These are phyloP conservation scores for Lipotes vexillifer DNA, from an alignment of 2,113 vertebrate genomes.

Conservation along the genomic window DNA sequence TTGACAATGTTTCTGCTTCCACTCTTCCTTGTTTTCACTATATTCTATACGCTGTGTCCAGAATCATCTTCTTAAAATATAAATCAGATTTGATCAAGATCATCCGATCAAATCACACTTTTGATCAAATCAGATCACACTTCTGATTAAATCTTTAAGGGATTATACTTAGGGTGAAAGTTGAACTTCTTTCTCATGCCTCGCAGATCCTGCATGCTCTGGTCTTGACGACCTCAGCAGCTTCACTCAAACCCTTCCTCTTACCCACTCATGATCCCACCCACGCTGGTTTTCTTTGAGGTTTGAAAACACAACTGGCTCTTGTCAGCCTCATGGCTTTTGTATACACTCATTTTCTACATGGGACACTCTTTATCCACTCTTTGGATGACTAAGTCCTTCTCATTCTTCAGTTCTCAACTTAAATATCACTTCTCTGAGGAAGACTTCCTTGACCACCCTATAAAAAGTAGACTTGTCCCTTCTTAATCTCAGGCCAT, in stretches of 20 bases:
- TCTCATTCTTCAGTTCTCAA: background rate
- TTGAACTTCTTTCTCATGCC: background rate
- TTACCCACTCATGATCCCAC: background rate
- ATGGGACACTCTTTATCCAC: background rate
- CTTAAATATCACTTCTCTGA: background rate
- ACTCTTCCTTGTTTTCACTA: background rate
- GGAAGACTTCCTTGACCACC: background rate
- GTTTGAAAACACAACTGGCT: background rate
- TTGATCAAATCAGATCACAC: background rate
- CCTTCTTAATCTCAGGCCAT: background rate
- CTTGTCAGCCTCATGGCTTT: background rate
- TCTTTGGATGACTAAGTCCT: background rate
- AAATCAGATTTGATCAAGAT: background rate
- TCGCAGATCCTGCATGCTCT: background rate
- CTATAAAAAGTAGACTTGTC: background rate
- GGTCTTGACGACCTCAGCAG: background rate
- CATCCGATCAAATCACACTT: background rate
- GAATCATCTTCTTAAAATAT: background rate
- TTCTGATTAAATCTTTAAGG: background rate
- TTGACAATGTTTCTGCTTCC: background rate
- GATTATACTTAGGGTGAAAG: background rate
- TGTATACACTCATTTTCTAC: background rate
- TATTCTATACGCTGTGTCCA: background rate
- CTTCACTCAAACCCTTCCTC: background rate
- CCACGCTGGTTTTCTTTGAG: background rate